Conservation (phyloP, 2,797 vertebrate species). For the Clarias platycephalus region DNA sequence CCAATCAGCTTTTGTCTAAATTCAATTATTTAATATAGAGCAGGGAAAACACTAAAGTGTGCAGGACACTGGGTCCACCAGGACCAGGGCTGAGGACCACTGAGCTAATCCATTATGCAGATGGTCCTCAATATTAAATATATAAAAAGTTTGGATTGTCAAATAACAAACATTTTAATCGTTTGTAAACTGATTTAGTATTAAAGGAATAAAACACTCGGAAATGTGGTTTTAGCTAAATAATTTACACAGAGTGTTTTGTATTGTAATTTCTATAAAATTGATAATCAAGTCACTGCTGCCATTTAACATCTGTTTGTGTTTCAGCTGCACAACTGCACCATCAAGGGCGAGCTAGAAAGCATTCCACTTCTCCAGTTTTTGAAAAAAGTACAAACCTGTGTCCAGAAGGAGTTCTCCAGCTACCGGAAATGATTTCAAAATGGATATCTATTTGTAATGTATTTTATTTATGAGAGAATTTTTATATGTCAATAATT, state of each 20-base stretch:
- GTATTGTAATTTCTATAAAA: not conserved
- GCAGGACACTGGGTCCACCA: too few relatives aligned
- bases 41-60: too few relatives aligned
- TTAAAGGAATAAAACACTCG: not conserved
- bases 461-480: constrained; percentile 20
- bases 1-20: too few relatives aligned
- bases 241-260: not conserved
- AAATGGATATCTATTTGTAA: not conserved
- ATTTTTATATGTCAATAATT: not conserved
- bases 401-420: constrained; percentile 3
- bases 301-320: not conserved
- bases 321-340: constrained; percentile 3
- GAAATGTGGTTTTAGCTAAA: not conserved
- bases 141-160: not conserved
- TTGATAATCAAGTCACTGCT: too few relatives aligned
- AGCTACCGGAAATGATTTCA: not conserved
- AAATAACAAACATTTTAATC: not conserved
- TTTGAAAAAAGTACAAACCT: not conserved
- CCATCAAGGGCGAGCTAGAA: too few relatives aligned
- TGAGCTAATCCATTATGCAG: not conserved
- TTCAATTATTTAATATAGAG: too few relatives aligned
- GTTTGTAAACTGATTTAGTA: not conserved
- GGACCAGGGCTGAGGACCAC: too few relatives aligned
- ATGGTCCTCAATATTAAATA: not conserved
- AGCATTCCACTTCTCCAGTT: not conserved